A percentile compares a stretch with the other conserved stretches of the same genome.
Conservation (phyloP, 2,888 invertebrate species). For the Mesochorus sp. region DNA sequence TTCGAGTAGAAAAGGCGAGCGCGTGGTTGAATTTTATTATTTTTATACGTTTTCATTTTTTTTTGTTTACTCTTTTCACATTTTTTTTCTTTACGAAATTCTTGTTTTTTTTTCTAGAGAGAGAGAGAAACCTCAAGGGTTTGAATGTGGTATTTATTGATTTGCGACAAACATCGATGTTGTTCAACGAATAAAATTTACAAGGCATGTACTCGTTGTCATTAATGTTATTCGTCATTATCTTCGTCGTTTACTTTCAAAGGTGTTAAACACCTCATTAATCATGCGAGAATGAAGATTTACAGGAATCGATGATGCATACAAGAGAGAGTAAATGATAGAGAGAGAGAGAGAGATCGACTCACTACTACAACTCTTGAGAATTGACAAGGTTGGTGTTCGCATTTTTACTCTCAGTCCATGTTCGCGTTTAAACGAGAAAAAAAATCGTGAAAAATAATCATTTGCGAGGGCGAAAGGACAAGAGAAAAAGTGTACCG, state of each 20-base stretch:
- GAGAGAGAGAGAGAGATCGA: not conserved
- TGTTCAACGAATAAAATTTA: constrained; percentile 33
- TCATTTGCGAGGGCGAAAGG: constrained; percentile 15
- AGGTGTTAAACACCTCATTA: constrained; percentile 35
- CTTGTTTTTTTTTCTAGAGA: too few species aligned
- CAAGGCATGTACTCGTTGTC: not conserved
- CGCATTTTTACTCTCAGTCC: constrained; percentile 41
- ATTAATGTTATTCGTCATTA: too few species aligned
- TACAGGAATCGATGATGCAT: not conserved
- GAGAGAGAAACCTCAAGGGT: too few species aligned
- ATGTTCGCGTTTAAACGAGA: constrained; percentile 4
- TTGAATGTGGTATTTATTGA: too few species aligned
- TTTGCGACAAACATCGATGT: too few species aligned
- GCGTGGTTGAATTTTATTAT: not conserved
- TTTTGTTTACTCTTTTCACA: not conserved
- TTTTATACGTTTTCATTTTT: not conserved
- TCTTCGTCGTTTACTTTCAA: constrained; percentile 7
- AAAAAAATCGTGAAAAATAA: constrained; percentile 46
- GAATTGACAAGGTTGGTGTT: constrained; percentile 26
- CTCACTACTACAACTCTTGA: not conserved
- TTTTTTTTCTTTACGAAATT: too few species aligned
- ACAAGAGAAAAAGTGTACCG: not conserved
- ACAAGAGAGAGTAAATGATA: not conserved
- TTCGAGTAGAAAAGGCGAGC: constrained; percentile 39
- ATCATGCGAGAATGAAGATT: constrained; percentile 37